A percentile compares a stretch with the other conserved stretches of the same genome.
These are phyloP conservation scores for Dicentrarchus labrax DNA, from an alignment of 2,113 vertebrate genomes.

Conservation along the genomic window DNA sequence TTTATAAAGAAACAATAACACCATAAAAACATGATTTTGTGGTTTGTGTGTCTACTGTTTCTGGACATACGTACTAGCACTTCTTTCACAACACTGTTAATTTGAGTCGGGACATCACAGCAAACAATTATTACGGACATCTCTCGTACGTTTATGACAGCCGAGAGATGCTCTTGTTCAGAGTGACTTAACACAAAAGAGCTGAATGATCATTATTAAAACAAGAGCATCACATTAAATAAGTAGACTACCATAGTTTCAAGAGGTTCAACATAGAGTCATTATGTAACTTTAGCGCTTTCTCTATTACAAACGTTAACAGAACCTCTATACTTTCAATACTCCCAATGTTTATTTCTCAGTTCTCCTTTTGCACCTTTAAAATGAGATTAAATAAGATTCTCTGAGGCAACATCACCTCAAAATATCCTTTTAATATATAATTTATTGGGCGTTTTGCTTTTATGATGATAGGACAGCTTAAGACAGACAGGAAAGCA, in stretches of 20 bases:
- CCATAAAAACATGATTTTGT: conserved; percentile 74
- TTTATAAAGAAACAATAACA: conserved; percentile 80
- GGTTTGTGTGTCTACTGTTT: conserved; percentile 65
- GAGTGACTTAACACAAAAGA: conserved; percentile 29
- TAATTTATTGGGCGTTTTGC: too few species aligned
- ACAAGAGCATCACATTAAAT: conserved; percentile 1
- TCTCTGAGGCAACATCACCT: neutral
- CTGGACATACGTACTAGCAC: conserved; percentile 12
- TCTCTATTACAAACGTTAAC: neutral
- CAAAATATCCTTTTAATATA: neutral
- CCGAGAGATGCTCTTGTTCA: conserved; percentile 6
- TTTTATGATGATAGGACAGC: too few species aligned
- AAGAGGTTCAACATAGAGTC: too few species aligned
- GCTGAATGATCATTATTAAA: conserved; percentile 23
- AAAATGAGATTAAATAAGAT: neutral
- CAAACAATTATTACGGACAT: conserved; percentile 66
- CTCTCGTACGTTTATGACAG: conserved; percentile 5
- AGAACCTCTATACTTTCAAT: neutral
- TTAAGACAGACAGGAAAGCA: too few species aligned
- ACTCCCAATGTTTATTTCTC: too few species aligned
- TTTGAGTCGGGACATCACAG: conserved; percentile 33
- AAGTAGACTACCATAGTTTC: neutral
- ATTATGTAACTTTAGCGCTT: neutral
- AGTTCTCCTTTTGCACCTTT: neutral
- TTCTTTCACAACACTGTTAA: conserved; percentile 59